phyloP scores from a whole-genome alignment of 2,113 vertebrate genomes.

The Struthidea cinerea region DNA sequence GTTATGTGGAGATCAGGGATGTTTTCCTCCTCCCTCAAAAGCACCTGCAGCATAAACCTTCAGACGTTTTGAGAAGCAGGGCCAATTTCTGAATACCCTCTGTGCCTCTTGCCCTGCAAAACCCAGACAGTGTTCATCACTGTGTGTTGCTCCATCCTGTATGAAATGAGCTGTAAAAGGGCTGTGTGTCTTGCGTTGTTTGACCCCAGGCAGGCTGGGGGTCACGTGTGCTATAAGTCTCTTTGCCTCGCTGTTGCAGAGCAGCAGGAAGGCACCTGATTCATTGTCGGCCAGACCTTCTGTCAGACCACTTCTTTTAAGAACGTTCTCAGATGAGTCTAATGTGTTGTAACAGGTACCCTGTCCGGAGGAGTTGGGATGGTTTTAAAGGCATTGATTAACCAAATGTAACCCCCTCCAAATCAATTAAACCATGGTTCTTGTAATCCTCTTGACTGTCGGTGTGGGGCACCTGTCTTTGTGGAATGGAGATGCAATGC shows the following conservation, averaged over 20 bases:
- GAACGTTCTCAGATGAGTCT: constrained; percentile 98
- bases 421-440: constrained; percentile 66
- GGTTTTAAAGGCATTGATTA: constrained; percentile 68
- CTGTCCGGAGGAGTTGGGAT: constrained; percentile 64
- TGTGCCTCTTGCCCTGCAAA: rapidly evolving
- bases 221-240: constrained; percentile 58
- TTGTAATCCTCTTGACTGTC: constrained; percentile 66
- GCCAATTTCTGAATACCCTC: rapidly evolving
- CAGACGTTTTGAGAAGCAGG: neutral
- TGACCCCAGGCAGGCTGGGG: neutral
- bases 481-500: constrained; percentile 69
- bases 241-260: constrained; percentile 88
- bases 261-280: constrained; percentile 78
- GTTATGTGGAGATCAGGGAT: neutral
- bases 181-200: neutral
- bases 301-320: constrained; percentile 95
- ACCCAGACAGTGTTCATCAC: too few species aligned
- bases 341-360: constrained; percentile 97
- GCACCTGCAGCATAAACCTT: neutral
- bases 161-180: rapidly evolving
- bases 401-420: constrained; percentile 52
- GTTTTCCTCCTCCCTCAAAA: neutral
- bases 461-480: constrained; percentile 69
- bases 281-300: constrained; percentile 83
- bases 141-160: rapidly evolving